A percentile compares a stretch with the other conserved stretches of the same genome.
These are phyloP conservation scores for Embidobia sp. DNA, from an alignment of 2,888 invertebrate species.

Conservation along the genomic window DNA sequence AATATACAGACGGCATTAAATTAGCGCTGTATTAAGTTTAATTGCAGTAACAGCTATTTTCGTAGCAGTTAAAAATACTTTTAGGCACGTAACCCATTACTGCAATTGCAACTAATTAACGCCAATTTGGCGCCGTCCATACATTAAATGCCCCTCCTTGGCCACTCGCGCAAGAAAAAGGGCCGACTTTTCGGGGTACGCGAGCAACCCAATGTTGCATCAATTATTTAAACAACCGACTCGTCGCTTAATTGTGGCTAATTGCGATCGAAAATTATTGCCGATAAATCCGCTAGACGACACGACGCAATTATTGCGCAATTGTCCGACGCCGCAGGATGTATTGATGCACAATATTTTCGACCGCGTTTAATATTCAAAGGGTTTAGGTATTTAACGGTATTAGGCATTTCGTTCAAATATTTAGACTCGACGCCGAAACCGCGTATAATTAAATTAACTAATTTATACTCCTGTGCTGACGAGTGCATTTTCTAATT, in stretches of 20 bases:
- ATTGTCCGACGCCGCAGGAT: too few relatives aligned
- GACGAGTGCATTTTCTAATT: too few relatives aligned
- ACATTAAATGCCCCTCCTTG: constrained; percentile 13
- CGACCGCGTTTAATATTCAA: too few relatives aligned
- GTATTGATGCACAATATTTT: too few relatives aligned
- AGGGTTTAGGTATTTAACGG: too few relatives aligned
- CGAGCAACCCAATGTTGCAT: constrained; percentile 40
- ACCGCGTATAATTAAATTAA: too few relatives aligned
- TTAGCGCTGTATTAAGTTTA: constrained; percentile 58
- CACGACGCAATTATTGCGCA: constrained; percentile 42
- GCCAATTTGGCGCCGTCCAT: constrained; percentile 60
- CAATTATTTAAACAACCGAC: constrained; percentile 44
- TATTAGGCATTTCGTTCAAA: too few relatives aligned
- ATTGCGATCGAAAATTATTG: constrained; percentile 32
- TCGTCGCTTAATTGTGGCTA: constrained; percentile 24
- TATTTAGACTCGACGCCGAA: too few relatives aligned
- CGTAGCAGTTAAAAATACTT: constrained; percentile 63
- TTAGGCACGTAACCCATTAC: constrained; percentile 63
- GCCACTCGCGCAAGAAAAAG: constrained; percentile 20
- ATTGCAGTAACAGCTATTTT: constrained; percentile 63
- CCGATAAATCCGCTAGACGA: constrained; percentile 43
- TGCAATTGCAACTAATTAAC: constrained; percentile 63
- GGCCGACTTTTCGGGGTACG: constrained; percentile 15
- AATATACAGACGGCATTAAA: constrained; percentile 54
- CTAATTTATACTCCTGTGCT: too few relatives aligned